Evolutionary conservation across 1,140 invertebrate species (phyloP), one percentile per base, ranked within the genome.

Genomic region (Mactra quadrangularis): DNA sequence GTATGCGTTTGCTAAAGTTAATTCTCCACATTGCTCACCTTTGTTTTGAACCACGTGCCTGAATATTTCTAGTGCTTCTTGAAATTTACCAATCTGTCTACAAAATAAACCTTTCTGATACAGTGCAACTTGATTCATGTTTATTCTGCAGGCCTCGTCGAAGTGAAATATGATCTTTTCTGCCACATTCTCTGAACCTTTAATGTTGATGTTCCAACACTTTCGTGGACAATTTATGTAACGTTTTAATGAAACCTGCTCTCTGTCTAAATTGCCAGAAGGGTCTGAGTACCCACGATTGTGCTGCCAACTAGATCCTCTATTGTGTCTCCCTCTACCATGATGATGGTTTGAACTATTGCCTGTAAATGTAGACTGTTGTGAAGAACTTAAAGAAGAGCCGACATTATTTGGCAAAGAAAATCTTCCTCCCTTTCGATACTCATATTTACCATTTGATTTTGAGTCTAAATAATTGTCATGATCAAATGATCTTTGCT

Each of bases 1-100:
- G 29, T 59, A 59, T 27, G 55, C 55, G 29, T 59, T 59, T 27
- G 55, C 55, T 27, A 59, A 11, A 9, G n/a, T 11, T 4, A 59
- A 19, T 25, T 2, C n/a, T 27, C n/a, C 22, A 29, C 22, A 59
- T 6, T 25, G 2, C 6, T 25, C 55, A 27, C 29, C n/a, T 3
- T 59, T 15, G 15, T 29, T 29, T 59, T 29, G 22, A 11, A 29
- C 15, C 27, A 59, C 2, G 27, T 4, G 4, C 27, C 9, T 29
- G 15, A 59, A 59, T 59, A 29, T 59, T 59, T 59, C 55, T 27
- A 59, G 55, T 27, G 55, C 55, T 27, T 59, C 27, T 7, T 27
- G 3, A 27, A 25, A 4, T 25, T 59, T 27, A 7, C 55, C 27
- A 27, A 59, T 25, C 4, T 59, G 55, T 7, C 55, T n/a, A 15